A percentile compares a stretch with the other conserved stretches of the same genome.
These are phyloP conservation scores for Sebastes taczanowskii DNA, from an alignment of 2,797 vertebrate genomes.

Conservation along the genomic window DNA sequence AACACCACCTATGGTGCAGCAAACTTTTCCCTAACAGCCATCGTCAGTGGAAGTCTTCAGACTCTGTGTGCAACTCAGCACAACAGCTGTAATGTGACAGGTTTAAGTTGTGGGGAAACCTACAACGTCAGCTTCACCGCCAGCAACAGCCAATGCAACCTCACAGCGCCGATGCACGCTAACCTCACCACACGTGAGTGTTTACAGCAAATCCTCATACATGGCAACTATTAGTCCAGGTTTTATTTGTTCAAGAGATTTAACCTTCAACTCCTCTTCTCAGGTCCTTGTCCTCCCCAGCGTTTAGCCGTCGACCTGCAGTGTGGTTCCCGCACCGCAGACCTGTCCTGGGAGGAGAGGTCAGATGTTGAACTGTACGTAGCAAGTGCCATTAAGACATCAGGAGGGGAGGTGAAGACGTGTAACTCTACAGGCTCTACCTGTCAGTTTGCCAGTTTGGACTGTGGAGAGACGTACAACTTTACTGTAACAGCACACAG, in stretches of 20 bases:
- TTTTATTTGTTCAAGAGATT: not conserved
- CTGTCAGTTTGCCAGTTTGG: conserved; percentile 64
- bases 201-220: not conserved
- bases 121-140: conserved; percentile 68
- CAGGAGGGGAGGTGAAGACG: conserved; percentile 17
- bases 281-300: conserved; percentile 75
- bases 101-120: conserved; percentile 67
- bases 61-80: conserved; percentile 66
- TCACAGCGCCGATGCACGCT: conserved; percentile 13
- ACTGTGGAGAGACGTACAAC: conserved; percentile 75
- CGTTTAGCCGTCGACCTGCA: conserved; percentile 42
- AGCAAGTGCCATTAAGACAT: conserved; percentile 38
- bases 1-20: conserved; percentile 30
- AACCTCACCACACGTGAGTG: conserved; percentile 70
- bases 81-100: conserved; percentile 62
- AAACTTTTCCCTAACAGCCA: conserved; percentile 64
- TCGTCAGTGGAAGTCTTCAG: conserved; percentile 45
- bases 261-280: not conserved
- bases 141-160: conserved; percentile 65
- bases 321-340: conserved; percentile 59
- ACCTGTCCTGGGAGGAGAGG: conserved; percentile 64
- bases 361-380: conserved; percentile 62
- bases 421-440: conserved; percentile 60
- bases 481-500: conserved; percentile 66
- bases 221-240: not conserved